Evolutionary conservation across 2,113 vertebrate genomes (phyloP).

Genomic region (Poeciliopsis turrubarensis): DNA sequence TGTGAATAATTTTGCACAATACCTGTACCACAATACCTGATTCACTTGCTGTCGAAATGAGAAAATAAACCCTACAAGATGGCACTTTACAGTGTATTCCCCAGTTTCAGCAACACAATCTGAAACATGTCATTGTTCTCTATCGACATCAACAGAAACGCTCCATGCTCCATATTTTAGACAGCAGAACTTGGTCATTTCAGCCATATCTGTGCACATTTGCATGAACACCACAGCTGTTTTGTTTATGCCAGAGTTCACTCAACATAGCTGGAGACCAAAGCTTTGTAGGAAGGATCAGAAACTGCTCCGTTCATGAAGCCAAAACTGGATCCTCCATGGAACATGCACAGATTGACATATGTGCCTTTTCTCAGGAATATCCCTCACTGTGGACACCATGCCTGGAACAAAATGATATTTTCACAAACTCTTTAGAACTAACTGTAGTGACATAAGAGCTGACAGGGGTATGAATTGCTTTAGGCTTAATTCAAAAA

Average conservation of each 20-base stretch:
- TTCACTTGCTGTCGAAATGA: slow-evolving; percentile 80
- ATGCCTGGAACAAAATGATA: slow-evolving; percentile 79
- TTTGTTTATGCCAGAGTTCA: slow-evolving; percentile 40
- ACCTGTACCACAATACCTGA: too few species aligned
- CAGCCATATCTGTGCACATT: slow-evolving; percentile 7
- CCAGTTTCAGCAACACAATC: slow-evolving; percentile 90
- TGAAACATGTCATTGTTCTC: slow-evolving; percentile 64
- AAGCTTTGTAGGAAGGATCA: slow-evolving; percentile 85
- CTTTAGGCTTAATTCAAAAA: too few species aligned
- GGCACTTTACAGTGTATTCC: slow-evolving; percentile 93
- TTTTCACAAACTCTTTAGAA: too few species aligned
- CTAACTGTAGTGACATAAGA: too few species aligned
- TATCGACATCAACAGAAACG: slow-evolving; percentile 41
- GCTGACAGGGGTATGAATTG: too few species aligned
- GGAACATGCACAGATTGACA: slow-evolving; percentile 96
- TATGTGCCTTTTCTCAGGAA: slow-evolving; percentile 85
- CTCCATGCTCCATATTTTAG: not conserved
- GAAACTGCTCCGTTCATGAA: slow-evolving; percentile 89
- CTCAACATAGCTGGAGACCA: slow-evolving; percentile 92
- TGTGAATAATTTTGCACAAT: too few species aligned
- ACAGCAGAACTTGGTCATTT: not conserved
- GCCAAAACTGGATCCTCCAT: slow-evolving; percentile 94
- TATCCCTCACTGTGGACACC: slow-evolving; percentile 81
- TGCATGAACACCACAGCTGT: not conserved
- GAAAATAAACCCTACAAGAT: slow-evolving; percentile 85